Conservation (phyloP, 2,113 vertebrate genomes). For the Emydura subglobosa region DNA sequence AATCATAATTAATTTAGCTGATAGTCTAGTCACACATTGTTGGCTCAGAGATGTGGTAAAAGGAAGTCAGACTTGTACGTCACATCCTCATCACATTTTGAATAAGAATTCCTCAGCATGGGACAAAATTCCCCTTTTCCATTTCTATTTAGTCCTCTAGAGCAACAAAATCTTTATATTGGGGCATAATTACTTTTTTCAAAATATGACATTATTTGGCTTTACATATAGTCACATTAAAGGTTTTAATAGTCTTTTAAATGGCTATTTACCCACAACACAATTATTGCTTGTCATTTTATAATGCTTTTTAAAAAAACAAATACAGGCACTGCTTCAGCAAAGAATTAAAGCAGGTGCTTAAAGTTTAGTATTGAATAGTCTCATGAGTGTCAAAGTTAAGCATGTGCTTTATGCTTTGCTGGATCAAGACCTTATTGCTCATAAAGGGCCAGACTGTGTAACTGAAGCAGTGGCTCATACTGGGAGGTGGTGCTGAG, state of each 20-base stretch:
- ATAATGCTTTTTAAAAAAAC: neutral
- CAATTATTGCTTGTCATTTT: neutral
- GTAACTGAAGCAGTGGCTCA: neutral
- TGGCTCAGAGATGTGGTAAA: conserved; percentile 24
- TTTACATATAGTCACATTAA: neutral
- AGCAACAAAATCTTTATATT: neutral
- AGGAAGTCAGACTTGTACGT: conserved; percentile 16
- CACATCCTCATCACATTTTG: neutral
- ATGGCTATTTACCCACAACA: neutral
- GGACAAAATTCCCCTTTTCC: neutral
- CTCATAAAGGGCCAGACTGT: neutral
- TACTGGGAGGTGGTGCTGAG: neutral
- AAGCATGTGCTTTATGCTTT: neutral
- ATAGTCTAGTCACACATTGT: conserved; percentile 15
- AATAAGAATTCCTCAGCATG: neutral
- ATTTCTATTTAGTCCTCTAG: neutral
- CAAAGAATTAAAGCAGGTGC: neutral
- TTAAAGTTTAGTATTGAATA: neutral
- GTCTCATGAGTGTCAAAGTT: neutral
- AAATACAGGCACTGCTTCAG: neutral
- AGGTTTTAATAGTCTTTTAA: neutral
- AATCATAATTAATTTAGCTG: too few relatives aligned
- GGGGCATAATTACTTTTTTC: neutral
- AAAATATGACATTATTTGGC: neutral
- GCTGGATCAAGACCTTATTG: neutral